Base-by-base conservation (phyloP, 2,797 vertebrate species). In the Silurus aristotelis region DNA sequence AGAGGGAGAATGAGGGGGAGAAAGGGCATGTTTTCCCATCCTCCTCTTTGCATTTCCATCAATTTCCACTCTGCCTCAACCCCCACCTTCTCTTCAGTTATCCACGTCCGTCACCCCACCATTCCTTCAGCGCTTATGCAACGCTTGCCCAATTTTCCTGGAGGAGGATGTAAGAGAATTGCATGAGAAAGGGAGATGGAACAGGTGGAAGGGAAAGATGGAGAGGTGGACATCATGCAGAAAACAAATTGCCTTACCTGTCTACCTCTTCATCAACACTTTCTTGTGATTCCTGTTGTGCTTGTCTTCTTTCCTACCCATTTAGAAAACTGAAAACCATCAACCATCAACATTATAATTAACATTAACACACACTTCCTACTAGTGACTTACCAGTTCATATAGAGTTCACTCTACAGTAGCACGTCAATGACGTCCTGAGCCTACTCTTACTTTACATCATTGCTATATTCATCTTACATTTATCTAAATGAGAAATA, bases 81-180 rank as follows among this genome's bases (percentile, higher is more conserved):
- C 84, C 86, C 83, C 84, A 88, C 87, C 87, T 83, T 88, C 73
- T 85, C 84, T 90, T 90, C 89, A 83, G 89, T 85, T 91, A 89
- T 89, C 84, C 89, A 89, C 90, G 90, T 91, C 87, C 79, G 48
- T 86, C 89, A 90, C 84, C 89, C 84, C 88, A 89, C 89, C 89
- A 86, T 89, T 88, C 89, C 88, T 89, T 86, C 88, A 89, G 87
- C 85, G 77, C 92, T 95, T 95, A 94, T 91, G 93, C 94, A 95
- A 95, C 88, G 89, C 88, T 88, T 93, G 92, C 90, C 92, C 93
- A 94, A 93, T 91, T 93, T 94, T 94, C 90, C 89, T 91, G 91
- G 90, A 88, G 92, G 90, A 88, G 91, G 90, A 91, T 92, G 90
- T 89, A 89, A 92, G 91, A 92, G 89, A 83, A 84, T 22, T 22